phyloP scores from a whole-genome alignment of 1,140 invertebrate species.

The Drosophila repleta region DNA sequence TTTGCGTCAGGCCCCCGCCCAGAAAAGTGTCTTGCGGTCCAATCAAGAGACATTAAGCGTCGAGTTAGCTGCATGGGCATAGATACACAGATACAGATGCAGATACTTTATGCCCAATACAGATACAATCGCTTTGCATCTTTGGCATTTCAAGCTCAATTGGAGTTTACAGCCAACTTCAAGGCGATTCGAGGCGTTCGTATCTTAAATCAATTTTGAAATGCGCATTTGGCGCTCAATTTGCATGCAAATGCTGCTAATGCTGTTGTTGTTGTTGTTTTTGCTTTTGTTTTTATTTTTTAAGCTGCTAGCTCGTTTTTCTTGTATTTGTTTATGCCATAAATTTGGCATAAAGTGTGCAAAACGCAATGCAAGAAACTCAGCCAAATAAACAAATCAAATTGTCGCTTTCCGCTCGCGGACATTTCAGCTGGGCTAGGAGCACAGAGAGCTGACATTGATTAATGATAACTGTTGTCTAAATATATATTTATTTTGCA shows the following conservation, averaged over 20 bases:
- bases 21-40: conserved; percentile 13
- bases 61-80: conserved; percentile 11
- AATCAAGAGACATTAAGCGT: conserved; percentile 42
- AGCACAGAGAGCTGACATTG: conserved; percentile 48
- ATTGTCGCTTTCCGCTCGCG: conserved; percentile 57
- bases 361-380: conserved; percentile 49
- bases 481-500: background rate
- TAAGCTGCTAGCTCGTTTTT: conserved; percentile 54
- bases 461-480: conserved; percentile 55
- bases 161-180: conserved; percentile 60
- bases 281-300: conserved; percentile 8
- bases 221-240: conserved; percentile 79
- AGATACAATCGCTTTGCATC: conserved; percentile 57
- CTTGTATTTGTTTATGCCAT: conserved; percentile 79
- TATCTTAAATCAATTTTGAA: conserved; percentile 81
- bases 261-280: conserved; percentile 18
- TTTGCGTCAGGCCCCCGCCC: conserved; percentile 1
- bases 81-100: conserved; percentile 34
- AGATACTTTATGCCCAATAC: conserved; percentile 16
- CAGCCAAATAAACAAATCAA: conserved; percentile 76
- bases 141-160: conserved; percentile 75
- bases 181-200: conserved; percentile 70
- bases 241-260: conserved; percentile 69
- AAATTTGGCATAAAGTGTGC: conserved; percentile 73
- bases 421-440: conserved; percentile 22